These are phyloP conservation scores for Cervus canadensis DNA, from an alignment of 2,113 vertebrate species.

Conservation along the genomic window DNA sequence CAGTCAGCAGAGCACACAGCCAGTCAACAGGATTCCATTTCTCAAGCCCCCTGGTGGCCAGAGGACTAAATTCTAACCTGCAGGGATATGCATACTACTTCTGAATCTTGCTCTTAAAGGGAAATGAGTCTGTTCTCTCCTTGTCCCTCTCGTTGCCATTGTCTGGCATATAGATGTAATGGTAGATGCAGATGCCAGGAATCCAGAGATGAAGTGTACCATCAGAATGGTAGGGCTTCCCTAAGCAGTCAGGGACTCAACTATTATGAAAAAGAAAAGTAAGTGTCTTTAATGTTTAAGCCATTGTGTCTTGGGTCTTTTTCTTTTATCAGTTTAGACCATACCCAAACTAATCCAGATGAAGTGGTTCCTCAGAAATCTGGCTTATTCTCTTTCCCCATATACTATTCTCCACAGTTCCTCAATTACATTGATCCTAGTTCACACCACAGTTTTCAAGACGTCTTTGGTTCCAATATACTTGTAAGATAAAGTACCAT, in stretches of 20 bases:
- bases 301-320: background rate
- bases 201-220: background rate
- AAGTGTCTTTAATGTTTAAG: background rate
- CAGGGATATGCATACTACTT: rapidly evolving
- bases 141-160: background rate
- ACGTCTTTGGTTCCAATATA: background rate
- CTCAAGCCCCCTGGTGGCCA: background rate
- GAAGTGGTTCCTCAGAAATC: background rate
- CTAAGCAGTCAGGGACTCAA: background rate
- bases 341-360: too few relatives aligned
- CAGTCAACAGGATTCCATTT: background rate
- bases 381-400: background rate
- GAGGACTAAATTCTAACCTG: background rate
- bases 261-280: background rate
- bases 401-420: background rate
- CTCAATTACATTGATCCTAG: background rate
- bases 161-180: background rate
- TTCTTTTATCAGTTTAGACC: background rate
- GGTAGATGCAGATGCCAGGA: background rate
- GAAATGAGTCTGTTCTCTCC: background rate
- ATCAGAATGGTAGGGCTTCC: background rate
- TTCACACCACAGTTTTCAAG: background rate
- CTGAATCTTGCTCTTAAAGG: background rate
- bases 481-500: background rate
- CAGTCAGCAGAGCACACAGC: background rate